A percentile compares a stretch with the other conserved stretches of the same genome.
These are phyloP conservation scores for Equus przewalskii DNA, from an alignment of 2,113 vertebrate genomes.

Conservation along the genomic window DNA sequence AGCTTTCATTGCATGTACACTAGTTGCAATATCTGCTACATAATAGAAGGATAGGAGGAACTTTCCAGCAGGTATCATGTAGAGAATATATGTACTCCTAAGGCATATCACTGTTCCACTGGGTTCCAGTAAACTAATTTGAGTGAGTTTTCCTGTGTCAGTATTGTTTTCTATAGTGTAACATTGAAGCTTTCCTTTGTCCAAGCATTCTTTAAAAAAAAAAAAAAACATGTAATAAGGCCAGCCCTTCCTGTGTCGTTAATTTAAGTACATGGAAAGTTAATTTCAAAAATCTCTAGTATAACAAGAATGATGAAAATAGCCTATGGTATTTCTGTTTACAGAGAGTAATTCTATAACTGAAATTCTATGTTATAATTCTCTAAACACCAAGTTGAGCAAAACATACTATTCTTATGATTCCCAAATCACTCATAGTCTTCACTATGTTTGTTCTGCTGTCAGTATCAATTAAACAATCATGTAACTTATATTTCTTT, in stretches of 20 bases:
- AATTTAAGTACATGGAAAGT: background rate
- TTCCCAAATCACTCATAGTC: background rate
- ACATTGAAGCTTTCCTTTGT: conserved; percentile 8
- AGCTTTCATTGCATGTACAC: background rate
- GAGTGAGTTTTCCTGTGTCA: background rate
- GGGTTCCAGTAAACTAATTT: background rate
- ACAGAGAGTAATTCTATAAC: background rate
- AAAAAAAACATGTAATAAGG: background rate
- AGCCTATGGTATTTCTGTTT: background rate
- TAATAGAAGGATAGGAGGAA: background rate
- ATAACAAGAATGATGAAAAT: background rate
- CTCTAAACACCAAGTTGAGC: background rate
- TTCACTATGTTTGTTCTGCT: background rate
- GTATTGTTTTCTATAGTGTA: background rate
- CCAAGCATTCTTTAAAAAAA: background rate
- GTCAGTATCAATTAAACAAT: background rate
- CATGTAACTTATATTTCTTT: background rate
- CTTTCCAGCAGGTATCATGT: background rate
- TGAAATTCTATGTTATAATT: background rate
- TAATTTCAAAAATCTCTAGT: background rate
- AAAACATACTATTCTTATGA: background rate
- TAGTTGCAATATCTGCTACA: background rate
- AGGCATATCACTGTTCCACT: background rate
- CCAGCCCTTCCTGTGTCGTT: background rate
- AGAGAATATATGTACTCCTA: background rate